phyloP scores from a whole-genome alignment of 2,797 vertebrate genomes.

The Masticophis lateralis region DNA sequence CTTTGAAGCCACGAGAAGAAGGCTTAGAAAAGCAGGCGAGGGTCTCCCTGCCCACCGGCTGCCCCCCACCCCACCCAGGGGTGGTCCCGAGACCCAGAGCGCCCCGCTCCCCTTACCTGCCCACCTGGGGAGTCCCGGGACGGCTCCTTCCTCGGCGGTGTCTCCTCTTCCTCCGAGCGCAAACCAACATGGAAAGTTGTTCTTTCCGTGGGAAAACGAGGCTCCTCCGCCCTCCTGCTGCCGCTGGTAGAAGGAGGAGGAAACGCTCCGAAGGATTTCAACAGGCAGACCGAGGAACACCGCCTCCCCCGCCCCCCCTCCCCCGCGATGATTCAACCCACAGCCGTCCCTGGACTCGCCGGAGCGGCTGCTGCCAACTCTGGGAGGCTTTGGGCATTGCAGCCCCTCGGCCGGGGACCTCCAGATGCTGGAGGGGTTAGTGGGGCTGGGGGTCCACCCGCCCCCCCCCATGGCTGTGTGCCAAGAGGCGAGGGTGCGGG shows the following conservation, averaged over 20 bases:
- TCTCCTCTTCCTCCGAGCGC: background rate
- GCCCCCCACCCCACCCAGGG: background rate
- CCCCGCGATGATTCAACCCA: background rate
- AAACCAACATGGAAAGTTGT: background rate
- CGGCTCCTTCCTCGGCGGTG: background rate
- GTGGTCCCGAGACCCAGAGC: too few species aligned
- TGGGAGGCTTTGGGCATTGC: background rate
- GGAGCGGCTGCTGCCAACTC: background rate
- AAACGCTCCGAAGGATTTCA: background rate
- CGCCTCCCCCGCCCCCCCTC: accelerated
- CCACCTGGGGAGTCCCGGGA: background rate
- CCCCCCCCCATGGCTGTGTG: background rate
- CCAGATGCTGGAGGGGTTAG: background rate
- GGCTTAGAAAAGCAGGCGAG: background rate
- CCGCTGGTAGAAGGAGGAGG: background rate
- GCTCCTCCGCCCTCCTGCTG: background rate
- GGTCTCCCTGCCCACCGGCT: background rate
- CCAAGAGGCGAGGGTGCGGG: background rate
- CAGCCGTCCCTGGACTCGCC: background rate
- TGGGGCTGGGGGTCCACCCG: background rate
- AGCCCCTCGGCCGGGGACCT: background rate
- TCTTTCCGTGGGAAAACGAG: background rate
- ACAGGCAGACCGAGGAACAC: background rate
- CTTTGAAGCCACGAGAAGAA: background rate
- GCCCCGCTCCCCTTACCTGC: background rate